Conservation (phyloP, 1,140 invertebrate species). For the Daktulosphaira vitifoliae region DNA sequence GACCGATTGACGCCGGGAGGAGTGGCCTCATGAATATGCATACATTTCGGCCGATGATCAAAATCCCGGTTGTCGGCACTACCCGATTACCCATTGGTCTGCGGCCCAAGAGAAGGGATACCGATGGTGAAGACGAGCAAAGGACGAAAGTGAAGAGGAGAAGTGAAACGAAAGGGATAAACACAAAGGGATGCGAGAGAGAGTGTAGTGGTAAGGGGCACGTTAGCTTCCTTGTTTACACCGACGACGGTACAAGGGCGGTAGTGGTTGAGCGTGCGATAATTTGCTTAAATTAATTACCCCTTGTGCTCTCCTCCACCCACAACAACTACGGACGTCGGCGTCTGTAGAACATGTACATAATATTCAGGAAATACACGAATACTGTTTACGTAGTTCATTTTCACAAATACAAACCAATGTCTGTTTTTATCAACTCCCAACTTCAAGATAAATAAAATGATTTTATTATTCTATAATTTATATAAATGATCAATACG, state of each 20-base stretch:
- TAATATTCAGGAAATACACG: no score
- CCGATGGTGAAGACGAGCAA: background rate
- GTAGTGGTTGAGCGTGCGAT: constrained; percentile 29
- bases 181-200: background rate
- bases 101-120: background rate
- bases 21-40: constrained; percentile 33
- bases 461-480: no score
- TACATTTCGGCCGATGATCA: constrained; percentile 30
- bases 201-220: background rate
- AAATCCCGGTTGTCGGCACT: constrained; percentile 23
- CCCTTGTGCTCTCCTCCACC: background rate
- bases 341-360: background rate
- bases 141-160: background rate
- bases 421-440: no score
- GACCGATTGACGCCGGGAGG: constrained; percentile 3
- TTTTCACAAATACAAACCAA: no score
- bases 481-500: no score
- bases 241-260: background rate
- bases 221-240: constrained; percentile 30
- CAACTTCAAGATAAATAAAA: no score
- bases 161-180: background rate
- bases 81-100: constrained; percentile 28
- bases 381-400: no score
- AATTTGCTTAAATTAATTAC: constrained; percentile 34
- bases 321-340: background rate